phyloP scores from a whole-genome alignment of 2,888 invertebrate genomes.

The Thera britannica region DNA sequence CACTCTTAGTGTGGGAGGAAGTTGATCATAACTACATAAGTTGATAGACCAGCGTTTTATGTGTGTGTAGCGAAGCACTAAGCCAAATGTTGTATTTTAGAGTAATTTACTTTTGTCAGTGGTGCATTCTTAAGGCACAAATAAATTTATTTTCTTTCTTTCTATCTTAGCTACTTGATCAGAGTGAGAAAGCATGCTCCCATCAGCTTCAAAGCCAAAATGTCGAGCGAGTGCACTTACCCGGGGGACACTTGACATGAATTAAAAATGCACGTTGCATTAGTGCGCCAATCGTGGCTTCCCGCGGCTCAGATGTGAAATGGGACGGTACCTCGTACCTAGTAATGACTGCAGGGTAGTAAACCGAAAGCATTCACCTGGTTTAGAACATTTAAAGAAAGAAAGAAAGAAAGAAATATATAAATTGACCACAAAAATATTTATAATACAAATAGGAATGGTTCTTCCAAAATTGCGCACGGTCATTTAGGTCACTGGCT shows the following conservation, averaged over 20 bases:
- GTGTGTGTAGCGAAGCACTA: too few species aligned
- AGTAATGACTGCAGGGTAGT: background rate
- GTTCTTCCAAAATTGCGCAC: too few species aligned
- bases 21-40: too few species aligned
- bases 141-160: background rate
- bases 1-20: too few species aligned
- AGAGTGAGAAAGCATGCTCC: background rate
- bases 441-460: too few species aligned
- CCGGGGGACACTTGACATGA: constrained; percentile 74
- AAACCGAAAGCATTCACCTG: background rate
- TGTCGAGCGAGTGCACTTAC: constrained; percentile 56
- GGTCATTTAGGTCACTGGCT: too few species aligned
- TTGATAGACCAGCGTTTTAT: too few species aligned
- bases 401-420: too few species aligned
- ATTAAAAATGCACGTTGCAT: constrained; percentile 81
- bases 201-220: constrained; percentile 1
- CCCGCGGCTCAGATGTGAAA: constrained; percentile 41
- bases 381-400: background rate
- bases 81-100: too few species aligned
- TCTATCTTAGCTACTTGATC: background rate
- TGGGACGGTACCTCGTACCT: constrained; percentile 18
- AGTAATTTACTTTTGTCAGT: too few species aligned
- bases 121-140: too few species aligned
- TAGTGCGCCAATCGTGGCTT: constrained; percentile 63
- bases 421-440: too few species aligned